Base-by-base conservation (phyloP, 2,888 invertebrate genomes). In the Charanyca ferruginea region DNA sequence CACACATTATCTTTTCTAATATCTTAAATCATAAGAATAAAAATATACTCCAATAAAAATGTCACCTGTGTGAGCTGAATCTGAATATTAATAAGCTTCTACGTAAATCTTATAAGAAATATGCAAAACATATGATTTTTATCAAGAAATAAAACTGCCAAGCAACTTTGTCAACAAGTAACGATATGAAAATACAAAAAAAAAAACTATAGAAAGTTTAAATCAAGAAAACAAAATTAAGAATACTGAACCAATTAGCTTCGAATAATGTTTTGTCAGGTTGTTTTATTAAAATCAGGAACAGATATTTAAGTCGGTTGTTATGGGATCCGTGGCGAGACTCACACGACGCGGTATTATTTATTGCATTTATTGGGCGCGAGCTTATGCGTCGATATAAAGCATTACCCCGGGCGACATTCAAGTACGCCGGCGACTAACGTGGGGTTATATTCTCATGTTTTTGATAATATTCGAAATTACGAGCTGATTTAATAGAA, bases 351-450 rank as follows among this genome's bases (percentile, higher is more conserved):
- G 88, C 75, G 75, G 81, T 89, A 91, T 93, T 93, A 93, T 95
- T 94, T 94, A 94, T 91, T 81, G 87, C 90, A 84, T 91, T 92
- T 94, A 94, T 94, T 94, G 93, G 91, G 84, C 88, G 87, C 89
- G 89, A 89, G 90, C 87, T 80, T 78, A 81, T 81, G 86, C 84
- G 83, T 85, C 84, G 88, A 85, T 90, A 90, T 92, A 91, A 92
- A 92, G 86, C 91, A 92, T 93, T 92, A 90, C 95, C 94, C 87
- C 89, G 88, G 94, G 95, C 93, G 93, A 94, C 93, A 91, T 86
- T 93, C 93, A 94, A 93, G 91, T 86, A 85, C 87, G 78, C 83
- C 83, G 66, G 76, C 83, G 80, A 83, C 79, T 80, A 75, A 73
- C 74, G 66, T 54, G 81, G 77, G 81, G 61, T 57, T 64, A 38